Evolutionary conservation across 2,113 vertebrate genomes (phyloP).

Genomic region (Apteryx owenii): DNA sequence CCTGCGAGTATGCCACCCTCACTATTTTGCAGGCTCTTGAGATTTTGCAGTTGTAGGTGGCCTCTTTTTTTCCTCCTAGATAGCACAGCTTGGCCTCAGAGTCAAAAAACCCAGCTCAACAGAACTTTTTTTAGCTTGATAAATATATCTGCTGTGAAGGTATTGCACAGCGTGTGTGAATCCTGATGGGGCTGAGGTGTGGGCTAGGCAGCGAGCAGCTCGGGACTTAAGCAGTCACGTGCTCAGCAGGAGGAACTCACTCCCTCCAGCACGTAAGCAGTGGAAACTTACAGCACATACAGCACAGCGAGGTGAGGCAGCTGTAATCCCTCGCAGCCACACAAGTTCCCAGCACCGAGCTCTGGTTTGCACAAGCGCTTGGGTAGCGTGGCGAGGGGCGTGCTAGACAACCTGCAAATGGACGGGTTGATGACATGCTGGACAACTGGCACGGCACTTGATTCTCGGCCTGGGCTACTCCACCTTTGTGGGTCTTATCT

Average conservation of each 20-base stretch:
- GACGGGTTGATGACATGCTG: background rate
- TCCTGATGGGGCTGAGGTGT: background rate
- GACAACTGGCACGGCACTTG: background rate
- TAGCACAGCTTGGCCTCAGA: background rate
- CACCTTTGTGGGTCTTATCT: background rate
- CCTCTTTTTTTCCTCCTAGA: background rate
- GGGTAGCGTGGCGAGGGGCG: fast-evolving
- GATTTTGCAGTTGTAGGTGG: background rate
- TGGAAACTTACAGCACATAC: background rate
- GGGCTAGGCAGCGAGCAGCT: background rate
- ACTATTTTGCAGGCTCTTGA: background rate
- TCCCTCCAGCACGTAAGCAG: background rate
- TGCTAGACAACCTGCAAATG: background rate
- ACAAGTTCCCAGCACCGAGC: background rate
- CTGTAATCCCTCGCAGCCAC: background rate
- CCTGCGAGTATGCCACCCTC: background rate
- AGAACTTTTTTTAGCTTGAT: constrained; percentile 22
- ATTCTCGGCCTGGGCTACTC: background rate
- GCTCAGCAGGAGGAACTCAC: background rate
- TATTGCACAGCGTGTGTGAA: fast-evolving
- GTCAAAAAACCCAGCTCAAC: background rate
- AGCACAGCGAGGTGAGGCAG: background rate
- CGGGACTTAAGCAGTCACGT: background rate
- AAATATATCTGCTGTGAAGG: constrained; percentile 9
- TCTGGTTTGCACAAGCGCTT: background rate